phyloP scores from a whole-genome alignment of 2,113 vertebrate species.

The Hydrochoerus hydrochaeris region DNA sequence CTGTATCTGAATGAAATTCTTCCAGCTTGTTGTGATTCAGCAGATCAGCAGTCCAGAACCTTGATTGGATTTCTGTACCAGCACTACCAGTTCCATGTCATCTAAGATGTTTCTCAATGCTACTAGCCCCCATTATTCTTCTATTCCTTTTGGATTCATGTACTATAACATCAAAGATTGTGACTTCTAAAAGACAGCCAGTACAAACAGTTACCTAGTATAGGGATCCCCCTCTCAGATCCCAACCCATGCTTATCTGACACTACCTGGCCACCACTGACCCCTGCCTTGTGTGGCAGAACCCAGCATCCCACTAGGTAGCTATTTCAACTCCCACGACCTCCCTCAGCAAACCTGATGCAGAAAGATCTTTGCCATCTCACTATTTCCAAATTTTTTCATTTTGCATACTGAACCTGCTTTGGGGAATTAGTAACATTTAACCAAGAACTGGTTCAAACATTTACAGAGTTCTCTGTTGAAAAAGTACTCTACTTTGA shows the following conservation, averaged over 20 bases:
- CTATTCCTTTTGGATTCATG: neutral
- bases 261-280: neutral
- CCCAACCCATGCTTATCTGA: neutral
- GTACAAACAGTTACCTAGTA: neutral
- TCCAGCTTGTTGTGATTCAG: neutral
- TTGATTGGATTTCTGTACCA: neutral
- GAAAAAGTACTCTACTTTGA: constrained; percentile 41
- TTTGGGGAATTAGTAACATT: neutral
- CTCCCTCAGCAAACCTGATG: neutral
- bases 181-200: constrained; percentile 21
- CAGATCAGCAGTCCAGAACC: neutral
- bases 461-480: constrained; percentile 35
- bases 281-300: neutral
- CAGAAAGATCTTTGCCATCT: constrained; percentile 25
- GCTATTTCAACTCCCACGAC: neutral
- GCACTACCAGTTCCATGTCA: neutral
- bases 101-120: neutral
- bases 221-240: neutral
- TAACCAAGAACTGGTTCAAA: constrained; percentile 49
- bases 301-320: neutral
- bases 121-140: neutral
- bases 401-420: neutral
- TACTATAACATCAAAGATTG: neutral
- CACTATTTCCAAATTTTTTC: constrained; percentile 22
- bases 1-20: neutral